Evolutionary conservation across 2,113 vertebrate species (phyloP), one percentile per base, ranked within the genome.

Genomic region (Hippocampus mohnikei): DNA sequence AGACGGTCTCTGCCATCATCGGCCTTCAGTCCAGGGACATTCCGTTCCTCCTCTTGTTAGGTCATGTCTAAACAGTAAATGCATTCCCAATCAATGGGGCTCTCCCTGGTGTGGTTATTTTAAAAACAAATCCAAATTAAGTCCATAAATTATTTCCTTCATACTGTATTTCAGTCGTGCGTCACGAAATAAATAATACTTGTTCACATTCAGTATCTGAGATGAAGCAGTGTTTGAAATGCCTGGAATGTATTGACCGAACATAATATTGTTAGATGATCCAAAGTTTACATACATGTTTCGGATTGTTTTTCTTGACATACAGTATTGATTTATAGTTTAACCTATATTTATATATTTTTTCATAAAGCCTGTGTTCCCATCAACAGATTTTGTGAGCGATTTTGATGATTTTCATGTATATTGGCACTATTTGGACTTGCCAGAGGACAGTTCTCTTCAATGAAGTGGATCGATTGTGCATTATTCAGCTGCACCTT

Each of bases 31-130:
- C 80, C 61, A 55, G 80, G 84, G 68, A 89, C 82, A 72, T 87
- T 83, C 87, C 89, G 88, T 89, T 86, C 83, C 73, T 52, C 23
- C 69, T 88, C 63, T 66, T 77, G 77, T 67, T 80, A 63, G 58
- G 40, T 66, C n/a, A 37, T 42, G 72, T 37, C 77, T 37, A 53
- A 48, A 62, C 41, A 52, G 21, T 40, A 25, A 59, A 59, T 29
- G 60, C 76, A 59, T 59, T 40, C 70, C 62, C 33, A 60, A 29
- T 23, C 41, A 69, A 62, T 55, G 52, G 37, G 59, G 48, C 65
- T 50, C 50, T 50, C 12, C n/a, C n/a, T 44, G n/a, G 63, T 74
- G 27, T 60, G 56, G 64, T 20, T 37, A 21, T 56, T 2, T 58
- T n/a, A 33, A 65, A 21, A 48, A 60, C 10, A 61, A 29, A 74